Base-by-base conservation (phyloP, 2,888 invertebrate genomes). In the Drosophila diplacantha region DNA sequence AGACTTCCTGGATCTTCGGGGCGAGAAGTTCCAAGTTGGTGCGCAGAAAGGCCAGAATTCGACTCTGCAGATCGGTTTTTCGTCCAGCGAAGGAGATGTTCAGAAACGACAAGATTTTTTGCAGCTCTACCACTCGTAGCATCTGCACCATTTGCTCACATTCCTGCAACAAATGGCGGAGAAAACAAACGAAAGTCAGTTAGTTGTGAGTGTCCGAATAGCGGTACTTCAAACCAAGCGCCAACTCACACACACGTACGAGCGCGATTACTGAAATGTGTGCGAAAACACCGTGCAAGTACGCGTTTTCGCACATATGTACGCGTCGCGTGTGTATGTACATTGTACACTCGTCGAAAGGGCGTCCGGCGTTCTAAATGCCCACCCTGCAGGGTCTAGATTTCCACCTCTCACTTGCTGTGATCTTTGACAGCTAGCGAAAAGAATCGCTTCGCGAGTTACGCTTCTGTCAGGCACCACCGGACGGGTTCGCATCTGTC, bases 81-180 rank as follows among this genome's bases (percentile, higher is more conserved):
- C 94, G 90, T 70, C 95, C 95, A 80, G 92, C 92, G 88, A 93
- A 93, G 85, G 93, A 94, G 87, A 93, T 91, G 75, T 94, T 94
- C 78, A 94, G 93, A 89, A 92, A 94, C 84, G 93, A 93, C 86
- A 95, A 90, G 86, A 96, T 90, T 89, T 93, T 93, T 90, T 95
- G 95, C 86, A 96, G 92, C 89, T 95, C 95, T 87, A 93, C 93
- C 80, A 95, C 95, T 83, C 95, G 92, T 90, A 95, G 95, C 80
- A 85, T 85, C 76, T 84, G 83, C 81, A 88, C 75, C 87, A 87
- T 88, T 74, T 87, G 86, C 86, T 88, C 85, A 78, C 85, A 88
- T 78, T 87, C 87, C 87, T 87, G 49, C 4, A 82, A 76, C 51
- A 52, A 20, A 52, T 46, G 16, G 31, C 14, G n/a, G 12, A 14